Conservation (phyloP, 1,140 invertebrate genomes). For the Drosophila biarmipes region DNA sequence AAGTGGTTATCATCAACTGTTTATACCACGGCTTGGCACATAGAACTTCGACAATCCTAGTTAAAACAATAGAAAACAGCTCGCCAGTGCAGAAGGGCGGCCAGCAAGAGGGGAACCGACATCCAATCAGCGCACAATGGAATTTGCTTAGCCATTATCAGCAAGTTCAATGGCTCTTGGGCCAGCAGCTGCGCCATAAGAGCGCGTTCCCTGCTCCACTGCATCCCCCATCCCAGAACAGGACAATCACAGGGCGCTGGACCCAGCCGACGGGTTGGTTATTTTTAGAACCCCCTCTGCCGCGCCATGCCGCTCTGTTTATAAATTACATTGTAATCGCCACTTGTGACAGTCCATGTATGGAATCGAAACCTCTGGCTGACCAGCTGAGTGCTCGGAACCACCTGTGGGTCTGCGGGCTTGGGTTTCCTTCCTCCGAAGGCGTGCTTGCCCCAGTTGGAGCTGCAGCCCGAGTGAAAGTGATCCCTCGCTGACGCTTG, state of each 20-base stretch:
- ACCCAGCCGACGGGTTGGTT: slow-evolving; percentile 30
- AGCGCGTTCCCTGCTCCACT: slow-evolving; percentile 30
- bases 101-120: slow-evolving; percentile 5
- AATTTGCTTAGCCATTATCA: slow-evolving; percentile 53
- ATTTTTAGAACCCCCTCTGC: slow-evolving; percentile 26
- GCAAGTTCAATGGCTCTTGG: slow-evolving; percentile 50
- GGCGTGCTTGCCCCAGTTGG: neutral
- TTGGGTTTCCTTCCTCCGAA: neutral
- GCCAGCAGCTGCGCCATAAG: slow-evolving; percentile 15
- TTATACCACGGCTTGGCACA: neutral
- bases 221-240: slow-evolving; percentile 18
- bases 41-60: neutral
- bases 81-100: neutral
- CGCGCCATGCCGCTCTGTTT: slow-evolving; percentile 44
- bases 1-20: too few relatives aligned
- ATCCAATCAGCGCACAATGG: slow-evolving; percentile 38
- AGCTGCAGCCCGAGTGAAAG: too few relatives aligned
- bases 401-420: slow-evolving; percentile 6
- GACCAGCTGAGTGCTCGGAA: slow-evolving; percentile 1
- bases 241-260: slow-evolving; percentile 37
- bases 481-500: too few relatives aligned
- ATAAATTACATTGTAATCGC: slow-evolving; percentile 75
- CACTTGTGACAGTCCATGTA: slow-evolving; percentile 38
- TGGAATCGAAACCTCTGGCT: slow-evolving; percentile 8
- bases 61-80: neutral